Evolutionary conservation across 53 echinoderm and acorn worm species (phyloP).

Genomic region (Holothuria scabra): DNA sequence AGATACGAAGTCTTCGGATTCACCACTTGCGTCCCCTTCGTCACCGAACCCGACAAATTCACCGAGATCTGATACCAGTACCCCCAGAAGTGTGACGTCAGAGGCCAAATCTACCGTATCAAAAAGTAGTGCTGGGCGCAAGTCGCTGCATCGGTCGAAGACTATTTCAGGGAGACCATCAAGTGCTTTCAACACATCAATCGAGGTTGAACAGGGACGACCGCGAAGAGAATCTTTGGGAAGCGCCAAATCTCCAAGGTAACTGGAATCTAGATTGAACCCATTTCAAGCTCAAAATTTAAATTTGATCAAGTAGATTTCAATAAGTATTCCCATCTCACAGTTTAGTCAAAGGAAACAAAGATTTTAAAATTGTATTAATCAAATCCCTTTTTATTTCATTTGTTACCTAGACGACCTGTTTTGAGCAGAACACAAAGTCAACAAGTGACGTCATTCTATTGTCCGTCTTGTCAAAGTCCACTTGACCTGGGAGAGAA

Average conservation of each 20-base stretch:
- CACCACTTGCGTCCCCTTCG: not conserved
- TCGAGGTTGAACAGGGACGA: not conserved
- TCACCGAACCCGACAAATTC: conserved; percentile 51
- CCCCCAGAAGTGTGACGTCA: conserved; percentile 51
- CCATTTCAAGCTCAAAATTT: no score
- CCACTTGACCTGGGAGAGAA: conserved; percentile 81
- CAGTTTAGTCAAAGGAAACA: no score
- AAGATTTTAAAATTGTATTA: no score
- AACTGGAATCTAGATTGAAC: not conserved
- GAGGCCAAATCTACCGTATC: conserved; percentile 51
- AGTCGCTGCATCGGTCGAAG: conserved; percentile 63
- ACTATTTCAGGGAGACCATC: conserved; percentile 60
- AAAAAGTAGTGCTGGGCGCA: conserved; percentile 43
- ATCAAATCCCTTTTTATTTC: no score
- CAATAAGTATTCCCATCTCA: no score
- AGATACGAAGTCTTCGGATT: conserved; percentile 11
- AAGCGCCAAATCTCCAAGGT: conserved; percentile 19
- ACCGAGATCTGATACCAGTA: conserved; percentile 59
- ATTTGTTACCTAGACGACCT: conserved; percentile 18
- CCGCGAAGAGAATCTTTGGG: conserved; percentile 26
- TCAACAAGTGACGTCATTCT: conserved; percentile 67
- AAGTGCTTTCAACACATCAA: not conserved
- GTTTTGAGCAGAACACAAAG: conserved; percentile 26
- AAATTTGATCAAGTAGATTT: no score
- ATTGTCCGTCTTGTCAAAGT: conserved; percentile 80